Evolutionary conservation across 2,888 invertebrate species (phyloP).

Genomic region (Frankliniella fusca): DNA sequence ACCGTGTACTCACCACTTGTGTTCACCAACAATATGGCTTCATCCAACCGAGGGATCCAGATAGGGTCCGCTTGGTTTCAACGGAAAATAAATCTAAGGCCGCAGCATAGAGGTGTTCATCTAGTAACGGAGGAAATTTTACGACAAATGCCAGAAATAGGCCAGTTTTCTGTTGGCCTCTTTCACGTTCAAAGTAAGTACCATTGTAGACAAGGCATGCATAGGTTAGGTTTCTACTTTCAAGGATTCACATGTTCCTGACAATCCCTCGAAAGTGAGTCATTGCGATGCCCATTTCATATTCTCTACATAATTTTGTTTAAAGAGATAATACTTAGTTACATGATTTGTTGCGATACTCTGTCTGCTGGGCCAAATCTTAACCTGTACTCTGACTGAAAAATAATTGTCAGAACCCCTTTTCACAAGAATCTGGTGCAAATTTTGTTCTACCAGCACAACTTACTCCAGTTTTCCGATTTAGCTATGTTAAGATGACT

Average conservation of each 20-base stretch:
- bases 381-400: not conserved
- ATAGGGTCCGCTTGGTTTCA: constrained; percentile 98
- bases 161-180: constrained; percentile 90
- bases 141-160: constrained; percentile 88
- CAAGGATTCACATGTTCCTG: not conserved
- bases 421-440: not conserved
- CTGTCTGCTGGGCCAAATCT: too few species aligned
- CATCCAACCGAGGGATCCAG: constrained; percentile 83
- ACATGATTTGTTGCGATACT: too few species aligned
- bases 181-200: constrained; percentile 96
- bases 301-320: too few species aligned
- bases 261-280: too few species aligned
- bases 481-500: not conserved
- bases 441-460: too few species aligned
- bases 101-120: constrained; percentile 95
- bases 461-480: not conserved
- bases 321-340: too few species aligned
- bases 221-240: constrained; percentile 6
- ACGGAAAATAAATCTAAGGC: constrained; percentile 91
- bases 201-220: constrained; percentile 30
- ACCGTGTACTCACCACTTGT: constrained; percentile 3
- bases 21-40: constrained; percentile 63
- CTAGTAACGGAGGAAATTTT: constrained; percentile 95
- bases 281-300: too few species aligned
- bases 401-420: not conserved